These are phyloP conservation scores for Boloria euphrosyne DNA, from an alignment of 2,888 invertebrate species.

Conservation along the genomic window DNA sequence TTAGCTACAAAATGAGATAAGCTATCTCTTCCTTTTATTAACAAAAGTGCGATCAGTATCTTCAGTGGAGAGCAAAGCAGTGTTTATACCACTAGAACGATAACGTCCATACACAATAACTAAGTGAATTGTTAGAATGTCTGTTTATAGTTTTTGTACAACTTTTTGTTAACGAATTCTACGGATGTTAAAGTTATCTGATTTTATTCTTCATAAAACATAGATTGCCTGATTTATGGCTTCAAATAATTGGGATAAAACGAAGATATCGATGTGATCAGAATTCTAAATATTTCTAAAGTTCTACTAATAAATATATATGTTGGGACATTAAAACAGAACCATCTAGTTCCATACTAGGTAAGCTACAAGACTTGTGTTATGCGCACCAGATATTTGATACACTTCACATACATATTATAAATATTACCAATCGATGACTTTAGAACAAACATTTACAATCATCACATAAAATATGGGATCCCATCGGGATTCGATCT, in stretches of 20 bases:
- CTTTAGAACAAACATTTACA: too few species aligned
- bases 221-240: not conserved
- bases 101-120: slow-evolving; percentile 54
- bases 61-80: slow-evolving; percentile 45
- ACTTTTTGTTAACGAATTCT: not conserved
- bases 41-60: slow-evolving; percentile 27
- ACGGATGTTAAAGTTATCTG: slow-evolving; percentile 3
- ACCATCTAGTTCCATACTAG: too few species aligned
- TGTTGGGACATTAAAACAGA: too few species aligned
- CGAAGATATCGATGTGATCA: not conserved
- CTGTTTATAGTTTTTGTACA: slow-evolving; percentile 52
- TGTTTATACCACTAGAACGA: slow-evolving; percentile 48
- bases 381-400: too few species aligned
- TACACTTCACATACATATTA: too few species aligned
- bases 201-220: not conserved
- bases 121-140: slow-evolving; percentile 64
- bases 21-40: slow-evolving; percentile 31
- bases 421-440: too few species aligned
- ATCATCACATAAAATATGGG: too few species aligned
- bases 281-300: too few species aligned
- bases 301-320: too few species aligned
- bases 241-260: not conserved
- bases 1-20: not conserved
- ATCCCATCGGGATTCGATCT: too few species aligned
- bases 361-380: too few species aligned